Conservation (phyloP, 2,797 vertebrate species). For the Nasua narica region DNA sequence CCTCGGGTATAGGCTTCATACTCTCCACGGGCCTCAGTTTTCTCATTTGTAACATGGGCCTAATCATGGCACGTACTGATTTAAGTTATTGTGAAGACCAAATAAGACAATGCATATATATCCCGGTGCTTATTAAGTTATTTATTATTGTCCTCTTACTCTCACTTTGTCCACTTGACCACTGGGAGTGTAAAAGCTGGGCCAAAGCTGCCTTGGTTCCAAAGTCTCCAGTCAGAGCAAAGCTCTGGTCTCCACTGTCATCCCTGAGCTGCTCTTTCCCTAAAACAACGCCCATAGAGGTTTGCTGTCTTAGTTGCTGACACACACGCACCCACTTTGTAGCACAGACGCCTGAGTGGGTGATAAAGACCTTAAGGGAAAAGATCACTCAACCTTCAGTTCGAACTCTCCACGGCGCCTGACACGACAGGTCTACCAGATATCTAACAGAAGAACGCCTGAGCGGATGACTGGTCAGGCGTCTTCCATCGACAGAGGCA, state of each 20-base stretch:
- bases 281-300: background rate
- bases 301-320: background rate
- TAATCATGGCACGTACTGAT: too few relatives aligned
- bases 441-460: background rate
- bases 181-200: background rate
- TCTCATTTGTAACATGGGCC: background rate
- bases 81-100: background rate
- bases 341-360: background rate
- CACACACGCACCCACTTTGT: too few relatives aligned
- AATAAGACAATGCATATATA: background rate
- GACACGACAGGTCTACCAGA: background rate
- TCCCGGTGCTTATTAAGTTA: background rate
- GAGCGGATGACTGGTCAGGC: rapidly evolving
- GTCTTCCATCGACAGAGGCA: background rate
- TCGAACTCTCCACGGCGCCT: background rate
- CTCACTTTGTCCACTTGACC: rapidly evolving
- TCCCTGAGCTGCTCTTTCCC: background rate
- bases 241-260: rapidly evolving
- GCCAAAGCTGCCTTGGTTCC: background rate
- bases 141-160: background rate
- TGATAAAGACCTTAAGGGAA: background rate
- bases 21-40: background rate
- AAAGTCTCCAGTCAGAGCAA: background rate
- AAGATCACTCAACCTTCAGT: background rate
- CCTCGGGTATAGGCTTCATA: background rate